Evolutionary conservation across 2,113 vertebrate species (phyloP).

Genomic region (Holacanthus passer): DNA sequence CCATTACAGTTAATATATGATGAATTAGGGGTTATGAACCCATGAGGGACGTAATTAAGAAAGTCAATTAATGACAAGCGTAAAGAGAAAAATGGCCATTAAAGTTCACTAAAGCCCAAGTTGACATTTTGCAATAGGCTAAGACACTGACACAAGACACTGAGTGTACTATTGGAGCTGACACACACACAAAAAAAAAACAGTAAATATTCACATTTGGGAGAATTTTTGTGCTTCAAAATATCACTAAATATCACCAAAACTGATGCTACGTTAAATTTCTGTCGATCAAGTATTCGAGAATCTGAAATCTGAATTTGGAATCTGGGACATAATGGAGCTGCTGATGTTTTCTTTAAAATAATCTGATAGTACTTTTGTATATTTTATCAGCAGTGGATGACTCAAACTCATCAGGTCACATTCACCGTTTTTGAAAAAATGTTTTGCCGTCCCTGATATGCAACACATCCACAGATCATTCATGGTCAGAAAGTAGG

Average conservation of each 20-base stretch:
- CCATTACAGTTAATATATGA: neutral
- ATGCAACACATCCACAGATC: neutral
- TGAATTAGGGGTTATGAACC: neutral
- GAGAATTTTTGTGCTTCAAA: neutral
- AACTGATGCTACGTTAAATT: neutral
- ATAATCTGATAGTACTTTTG: neutral
- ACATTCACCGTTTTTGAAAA: neutral
- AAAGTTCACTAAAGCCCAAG: neutral
- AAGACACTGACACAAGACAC: neutral
- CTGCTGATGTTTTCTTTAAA: neutral
- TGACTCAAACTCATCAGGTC: neutral
- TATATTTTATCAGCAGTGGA: neutral
- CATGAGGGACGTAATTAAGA: neutral
- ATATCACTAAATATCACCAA: neutral
- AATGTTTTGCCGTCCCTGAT: neutral
- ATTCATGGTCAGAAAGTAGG: neutral
- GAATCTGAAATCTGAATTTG: too few relatives aligned
- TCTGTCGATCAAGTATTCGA: neutral
- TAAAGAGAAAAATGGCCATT: neutral
- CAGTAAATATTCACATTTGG: neutral
- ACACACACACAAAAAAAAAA: neutral
- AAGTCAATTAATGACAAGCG: constrained; percentile 6
- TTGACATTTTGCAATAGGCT: too few relatives aligned
- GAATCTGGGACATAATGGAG: neutral
- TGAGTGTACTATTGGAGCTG: neutral